phyloP scores from a whole-genome alignment of 2,888 invertebrate species.

The Drosophila austrosaltans region DNA sequence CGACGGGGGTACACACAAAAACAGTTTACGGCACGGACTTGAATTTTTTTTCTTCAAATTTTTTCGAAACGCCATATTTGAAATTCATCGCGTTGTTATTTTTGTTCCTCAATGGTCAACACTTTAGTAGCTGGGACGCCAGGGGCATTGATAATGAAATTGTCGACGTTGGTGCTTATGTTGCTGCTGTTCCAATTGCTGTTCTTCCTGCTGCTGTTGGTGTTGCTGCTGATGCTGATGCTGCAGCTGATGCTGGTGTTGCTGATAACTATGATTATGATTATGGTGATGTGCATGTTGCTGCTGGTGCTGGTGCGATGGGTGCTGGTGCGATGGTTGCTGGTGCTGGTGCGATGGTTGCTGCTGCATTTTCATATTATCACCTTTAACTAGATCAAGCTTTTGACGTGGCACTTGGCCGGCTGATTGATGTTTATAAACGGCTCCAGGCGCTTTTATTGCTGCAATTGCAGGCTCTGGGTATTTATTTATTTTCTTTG shows the following conservation, averaged over 20 bases:
- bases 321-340: background rate
- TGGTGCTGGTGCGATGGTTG: conserved; percentile 15
- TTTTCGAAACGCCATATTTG: too few relatives aligned
- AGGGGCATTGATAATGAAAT: conserved; percentile 30
- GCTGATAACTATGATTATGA: conserved; percentile 2
- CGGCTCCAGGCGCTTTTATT: background rate
- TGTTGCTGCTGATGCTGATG: background rate
- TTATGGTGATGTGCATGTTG: conserved; percentile 41
- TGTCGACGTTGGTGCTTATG: conserved; percentile 47
- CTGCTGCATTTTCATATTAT: conserved; percentile 1
- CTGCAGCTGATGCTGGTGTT: conserved; percentile 6
- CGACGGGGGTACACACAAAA: background rate
- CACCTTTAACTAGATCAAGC: background rate
- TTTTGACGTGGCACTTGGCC: background rate
- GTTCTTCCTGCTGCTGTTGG: conserved; percentile 1
- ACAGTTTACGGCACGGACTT: background rate
- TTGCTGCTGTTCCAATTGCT: background rate
- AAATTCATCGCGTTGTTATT: too few relatives aligned
- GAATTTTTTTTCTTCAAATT: background rate
- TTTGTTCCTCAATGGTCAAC: background rate
- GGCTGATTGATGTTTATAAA: background rate
- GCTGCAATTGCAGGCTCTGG: background rate
- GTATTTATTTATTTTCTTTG: background rate
- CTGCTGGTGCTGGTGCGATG: background rate
- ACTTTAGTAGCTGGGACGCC: conserved; percentile 48